Percentiles rank a stretch among this genome's conserved stretches.
These are phyloP conservation scores for Acronicta leporina DNA, from an alignment of 2,888 invertebrate species.

Conservation along the genomic window DNA sequence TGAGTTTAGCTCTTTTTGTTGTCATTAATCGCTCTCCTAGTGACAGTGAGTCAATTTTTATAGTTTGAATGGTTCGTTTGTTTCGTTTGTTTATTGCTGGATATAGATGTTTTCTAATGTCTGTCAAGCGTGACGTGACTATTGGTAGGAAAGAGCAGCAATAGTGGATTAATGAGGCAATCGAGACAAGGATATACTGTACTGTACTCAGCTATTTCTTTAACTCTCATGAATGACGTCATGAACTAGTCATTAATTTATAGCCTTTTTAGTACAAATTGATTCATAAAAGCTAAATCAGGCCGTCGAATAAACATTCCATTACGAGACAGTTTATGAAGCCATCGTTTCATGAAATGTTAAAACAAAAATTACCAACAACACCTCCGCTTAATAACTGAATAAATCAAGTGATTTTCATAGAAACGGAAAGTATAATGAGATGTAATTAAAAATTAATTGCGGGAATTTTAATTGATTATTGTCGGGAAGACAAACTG, in stretches of 20 bases:
- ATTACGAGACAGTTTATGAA: slow-evolving; percentile 40
- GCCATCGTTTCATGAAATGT: slow-evolving; percentile 57
- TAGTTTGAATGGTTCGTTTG: slow-evolving; percentile 49
- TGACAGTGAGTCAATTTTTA: slow-evolving; percentile 62
- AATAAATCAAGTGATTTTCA: slow-evolving; percentile 67
- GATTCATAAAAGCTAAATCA: slow-evolving; percentile 29
- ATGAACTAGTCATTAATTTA: slow-evolving; percentile 17
- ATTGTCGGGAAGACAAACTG: slow-evolving; percentile 65
- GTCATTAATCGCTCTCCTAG: slow-evolving; percentile 64
- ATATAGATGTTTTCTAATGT: slow-evolving; percentile 56
- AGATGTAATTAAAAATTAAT: slow-evolving; percentile 73
- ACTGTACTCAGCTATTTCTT: slow-evolving; percentile 28
- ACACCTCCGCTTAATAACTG: slow-evolving; percentile 59
- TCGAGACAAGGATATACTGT: slow-evolving; percentile 41
- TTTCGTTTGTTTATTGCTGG: slow-evolving; percentile 48
- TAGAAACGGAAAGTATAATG: slow-evolving; percentile 70
- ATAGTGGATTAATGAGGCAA: slow-evolving; percentile 48
- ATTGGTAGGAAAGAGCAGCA: slow-evolving; percentile 35
- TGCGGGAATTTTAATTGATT: slow-evolving; percentile 80
- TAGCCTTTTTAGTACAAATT: slow-evolving; percentile 17
- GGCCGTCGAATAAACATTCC: slow-evolving; percentile 32
- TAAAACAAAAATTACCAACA: slow-evolving; percentile 61
- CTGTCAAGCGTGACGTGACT: slow-evolving; percentile 49
- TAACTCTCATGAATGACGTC: slow-evolving; percentile 25
- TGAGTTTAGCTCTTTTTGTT: slow-evolving; percentile 76